A percentile compares a stretch with the other conserved stretches of the same genome.
Conservation (phyloP, 1,140 invertebrate genomes). For the Dinoponera quadriceps region DNA sequence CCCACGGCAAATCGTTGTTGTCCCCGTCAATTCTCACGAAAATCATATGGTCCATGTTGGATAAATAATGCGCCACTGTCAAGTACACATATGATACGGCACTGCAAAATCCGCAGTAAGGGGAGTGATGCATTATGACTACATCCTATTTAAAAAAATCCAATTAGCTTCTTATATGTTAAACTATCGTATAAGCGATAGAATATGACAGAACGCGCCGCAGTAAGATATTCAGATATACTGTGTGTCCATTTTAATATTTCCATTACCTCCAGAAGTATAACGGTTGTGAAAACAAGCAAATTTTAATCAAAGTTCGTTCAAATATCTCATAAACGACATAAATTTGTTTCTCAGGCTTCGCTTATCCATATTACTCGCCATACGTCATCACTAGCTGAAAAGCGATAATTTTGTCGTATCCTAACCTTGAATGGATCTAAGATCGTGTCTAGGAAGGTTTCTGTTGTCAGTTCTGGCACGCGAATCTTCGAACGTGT, state of each 20-base stretch:
- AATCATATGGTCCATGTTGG: slow-evolving; percentile 85
- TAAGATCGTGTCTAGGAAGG: slow-evolving; percentile 85
- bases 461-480: slow-evolving; percentile 86
- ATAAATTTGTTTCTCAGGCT: not conserved
- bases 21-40: slow-evolving; percentile 92
- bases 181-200: not conserved
- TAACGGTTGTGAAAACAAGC: too few relatives aligned
- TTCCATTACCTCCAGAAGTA: too few relatives aligned
- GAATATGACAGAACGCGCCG: not conserved
- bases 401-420: slow-evolving; percentile 9
- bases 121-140: slow-evolving; percentile 89
- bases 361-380: slow-evolving; percentile 52
- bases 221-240: not conserved
- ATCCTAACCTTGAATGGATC: slow-evolving; percentile 78
- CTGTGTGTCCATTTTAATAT: too few relatives aligned
- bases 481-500: slow-evolving; percentile 82
- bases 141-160: slow-evolving; percentile 87
- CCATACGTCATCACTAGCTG: not conserved
- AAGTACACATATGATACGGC: slow-evolving; percentile 89
- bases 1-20: slow-evolving; percentile 93
- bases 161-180: slow-evolving; percentile 24
- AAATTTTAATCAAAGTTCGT: too few relatives aligned
- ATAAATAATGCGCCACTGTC: slow-evolving; percentile 88
- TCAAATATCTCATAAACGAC: too few relatives aligned
- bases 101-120: slow-evolving; percentile 91